Percentiles rank a stretch among this genome's conserved stretches.
Evolutionary conservation across 2,797 vertebrate species (phyloP).

Genomic region (Phaenicophaeus curvirostris): DNA sequence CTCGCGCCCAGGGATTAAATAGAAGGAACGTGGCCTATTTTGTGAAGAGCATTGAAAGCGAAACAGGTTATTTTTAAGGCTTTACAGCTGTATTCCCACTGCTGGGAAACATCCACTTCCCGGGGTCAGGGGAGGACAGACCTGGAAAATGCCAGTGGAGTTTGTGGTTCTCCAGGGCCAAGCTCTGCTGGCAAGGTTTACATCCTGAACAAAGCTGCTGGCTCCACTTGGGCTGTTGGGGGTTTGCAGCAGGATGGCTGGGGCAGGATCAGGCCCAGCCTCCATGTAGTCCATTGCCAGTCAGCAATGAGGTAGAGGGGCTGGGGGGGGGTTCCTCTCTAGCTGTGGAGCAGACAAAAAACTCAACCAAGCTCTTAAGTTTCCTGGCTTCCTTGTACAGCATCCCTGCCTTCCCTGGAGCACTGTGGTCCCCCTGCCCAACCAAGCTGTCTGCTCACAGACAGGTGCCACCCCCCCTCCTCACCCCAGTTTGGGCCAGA

Average conservation of each 20-base stretch:
- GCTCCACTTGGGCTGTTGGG: fast-evolving
- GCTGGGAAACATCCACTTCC: constrained; percentile 27
- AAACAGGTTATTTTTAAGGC: constrained; percentile 63
- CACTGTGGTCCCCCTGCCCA: too few species aligned
- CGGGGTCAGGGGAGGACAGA: constrained; percentile 42
- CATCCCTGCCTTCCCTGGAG: neutral
- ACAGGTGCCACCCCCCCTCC: too few species aligned
- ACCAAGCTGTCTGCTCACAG: neutral
- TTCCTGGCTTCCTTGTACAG: neutral
- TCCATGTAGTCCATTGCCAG: too few species aligned
- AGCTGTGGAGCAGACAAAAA: neutral
- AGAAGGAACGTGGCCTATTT: constrained; percentile 38
- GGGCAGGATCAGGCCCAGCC: neutral
- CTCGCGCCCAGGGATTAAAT: neutral
- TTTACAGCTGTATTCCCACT: neutral
- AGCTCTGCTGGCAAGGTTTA: neutral
- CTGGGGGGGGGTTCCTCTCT: neutral
- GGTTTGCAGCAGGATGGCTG: neutral
- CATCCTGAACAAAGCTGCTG: neutral
- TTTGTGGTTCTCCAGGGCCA: fast-evolving
- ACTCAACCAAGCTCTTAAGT: neutral
- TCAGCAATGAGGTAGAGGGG: too few species aligned
- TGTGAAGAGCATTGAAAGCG: neutral
- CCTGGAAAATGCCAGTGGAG: neutral
- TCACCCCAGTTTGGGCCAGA: neutral